These are phyloP conservation scores for Ephialtes manifestator DNA, from an alignment of 2,888 invertebrate species.

Conservation along the genomic window DNA sequence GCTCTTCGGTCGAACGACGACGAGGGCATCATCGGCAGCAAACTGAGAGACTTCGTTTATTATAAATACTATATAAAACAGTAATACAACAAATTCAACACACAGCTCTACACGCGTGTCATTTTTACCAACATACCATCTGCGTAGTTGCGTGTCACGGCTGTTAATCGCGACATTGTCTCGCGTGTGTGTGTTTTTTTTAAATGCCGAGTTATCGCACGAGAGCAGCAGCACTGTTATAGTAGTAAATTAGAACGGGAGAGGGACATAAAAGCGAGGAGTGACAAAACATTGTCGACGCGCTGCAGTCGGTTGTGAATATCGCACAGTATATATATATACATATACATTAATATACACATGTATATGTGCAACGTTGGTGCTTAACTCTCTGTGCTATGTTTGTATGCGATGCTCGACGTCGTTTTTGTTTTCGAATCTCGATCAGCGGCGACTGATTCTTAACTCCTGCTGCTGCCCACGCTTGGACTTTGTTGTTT, in stretches of 20 bases:
- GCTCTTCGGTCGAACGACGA: conserved; percentile 54
- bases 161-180: background rate
- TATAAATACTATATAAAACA: background rate
- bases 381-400: background rate
- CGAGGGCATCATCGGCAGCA: conserved; percentile 42
- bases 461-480: conserved; percentile 7
- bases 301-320: conserved; percentile 32
- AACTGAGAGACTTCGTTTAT: no score
- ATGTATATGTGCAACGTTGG: background rate
- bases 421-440: conserved; percentile 48
- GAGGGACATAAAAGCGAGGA: background rate
- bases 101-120: background rate
- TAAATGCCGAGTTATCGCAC: conserved; percentile 17
- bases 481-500: conserved; percentile 43
- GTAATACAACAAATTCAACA: background rate
- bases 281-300: conserved; percentile 41
- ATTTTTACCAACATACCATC: background rate
- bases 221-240: conserved; percentile 3
- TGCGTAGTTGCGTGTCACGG: conserved; percentile 22
- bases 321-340: background rate
- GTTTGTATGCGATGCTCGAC: conserved; percentile 8
- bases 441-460: conserved; percentile 54
- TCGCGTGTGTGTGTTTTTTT: background rate
- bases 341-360: background rate
- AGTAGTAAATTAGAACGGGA: background rate